Base-by-base conservation (phyloP, 2,888 invertebrate species). In the Acheta domesticus region DNA sequence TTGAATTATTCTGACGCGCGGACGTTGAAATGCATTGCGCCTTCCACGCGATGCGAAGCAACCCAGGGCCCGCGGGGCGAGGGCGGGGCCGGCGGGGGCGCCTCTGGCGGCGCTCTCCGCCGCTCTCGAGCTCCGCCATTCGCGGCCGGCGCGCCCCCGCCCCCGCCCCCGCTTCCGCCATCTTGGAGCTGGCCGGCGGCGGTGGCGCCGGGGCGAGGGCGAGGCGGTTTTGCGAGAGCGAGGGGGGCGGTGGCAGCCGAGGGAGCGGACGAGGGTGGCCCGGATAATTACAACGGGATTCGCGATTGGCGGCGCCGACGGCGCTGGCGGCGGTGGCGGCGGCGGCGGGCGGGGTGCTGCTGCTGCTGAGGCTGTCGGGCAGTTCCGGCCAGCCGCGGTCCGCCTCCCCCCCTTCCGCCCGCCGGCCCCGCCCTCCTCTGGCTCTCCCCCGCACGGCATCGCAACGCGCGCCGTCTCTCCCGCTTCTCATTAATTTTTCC, bases 281-380 rank as follows among this genome's bases (percentile, higher is more conserved):
- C n/a, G 62, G 62, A 62, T 62, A 62, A 62, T 62, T 62, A 62
- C 62, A 62, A 62, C 62, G 62, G 62, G 62, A 62, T 62, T 62
- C 62, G 62, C 62, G 62, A 62, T 62, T 62, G 62, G 62, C 62
- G 62, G 62, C 62, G 62, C 14, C 62, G 62, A n/a, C 11, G 62
- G 12, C 62, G 62, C 1, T 12, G 62, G 62, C 19, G 50, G 62
- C 62, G 62, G n/a, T 12, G 62, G 12, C 4, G 62, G n/a, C 14
- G 62, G 36, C 5, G 5, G 36, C 4, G 0, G 5, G 36, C 5
- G 8, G 1, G 36, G 4, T 4, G 5, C 5, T 0, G 36, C 4
- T 36, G 36, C 36, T 4, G 36, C 36, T 5, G 36, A 36, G 62
- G 62, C 62, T 62, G 62, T n/a, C 62, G 62, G 62, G 62, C 62